A percentile compares a stretch with the other conserved stretches of the same genome.
Conservation (phyloP, 1,140 invertebrate genomes). For the Sarcophaga bullata region DNA sequence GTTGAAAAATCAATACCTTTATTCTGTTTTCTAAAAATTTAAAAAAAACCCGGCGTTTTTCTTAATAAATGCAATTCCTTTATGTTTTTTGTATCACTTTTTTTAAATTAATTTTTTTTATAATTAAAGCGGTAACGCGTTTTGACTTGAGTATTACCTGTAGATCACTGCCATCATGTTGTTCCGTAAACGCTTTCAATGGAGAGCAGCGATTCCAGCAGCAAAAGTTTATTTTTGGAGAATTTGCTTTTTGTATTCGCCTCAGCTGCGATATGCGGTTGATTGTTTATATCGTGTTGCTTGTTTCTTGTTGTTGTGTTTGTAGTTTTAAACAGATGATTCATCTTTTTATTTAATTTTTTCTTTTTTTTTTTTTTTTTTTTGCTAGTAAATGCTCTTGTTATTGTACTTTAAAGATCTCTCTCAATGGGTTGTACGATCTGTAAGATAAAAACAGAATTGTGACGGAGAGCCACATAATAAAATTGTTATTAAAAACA, state of each 20-base stretch:
- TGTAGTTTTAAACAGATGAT: background rate
- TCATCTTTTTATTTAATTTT: slow-evolving; percentile 19
- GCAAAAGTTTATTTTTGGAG: slow-evolving; percentile 30
- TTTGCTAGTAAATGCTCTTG: background rate
- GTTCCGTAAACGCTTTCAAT: slow-evolving; percentile 37
- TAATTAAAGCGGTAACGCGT: slow-evolving; percentile 8
- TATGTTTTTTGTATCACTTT: background rate
- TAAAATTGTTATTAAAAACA: background rate
- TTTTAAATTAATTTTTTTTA: background rate
- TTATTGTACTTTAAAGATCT: background rate
- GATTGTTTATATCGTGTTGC: background rate
- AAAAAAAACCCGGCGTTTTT: background rate
- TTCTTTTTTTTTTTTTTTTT: background rate
- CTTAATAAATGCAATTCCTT: background rate
- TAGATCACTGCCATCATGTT: slow-evolving; percentile 61
- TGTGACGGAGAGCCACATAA: slow-evolving; percentile 21
- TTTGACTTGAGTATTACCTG: slow-evolving; percentile 57
- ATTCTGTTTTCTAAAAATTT: background rate
- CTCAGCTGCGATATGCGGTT: background rate
- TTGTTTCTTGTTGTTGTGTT: slow-evolving; percentile 2
- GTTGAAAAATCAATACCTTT: background rate
- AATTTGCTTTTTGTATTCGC: background rate
- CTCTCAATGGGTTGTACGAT: slow-evolving; percentile 3
- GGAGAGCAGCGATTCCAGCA: slow-evolving; percentile 21
- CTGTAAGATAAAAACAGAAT: slow-evolving; percentile 30